These are phyloP conservation scores for Electrona antarctica DNA, from an alignment of 2,113 vertebrate species.

Conservation along the genomic window DNA sequence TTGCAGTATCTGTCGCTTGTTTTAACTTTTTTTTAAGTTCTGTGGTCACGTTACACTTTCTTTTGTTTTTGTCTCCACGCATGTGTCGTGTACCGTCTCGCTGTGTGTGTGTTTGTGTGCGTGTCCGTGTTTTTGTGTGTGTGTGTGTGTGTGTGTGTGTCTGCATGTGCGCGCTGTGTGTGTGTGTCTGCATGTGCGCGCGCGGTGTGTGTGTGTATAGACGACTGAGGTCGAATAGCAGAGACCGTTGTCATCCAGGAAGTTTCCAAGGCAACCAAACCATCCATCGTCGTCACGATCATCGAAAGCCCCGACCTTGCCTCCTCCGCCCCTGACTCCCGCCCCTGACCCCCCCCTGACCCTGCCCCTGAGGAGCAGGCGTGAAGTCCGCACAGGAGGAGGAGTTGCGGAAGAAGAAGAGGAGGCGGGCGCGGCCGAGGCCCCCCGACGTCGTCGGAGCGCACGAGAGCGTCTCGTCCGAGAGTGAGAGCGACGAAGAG, in stretches of 20 bases:
- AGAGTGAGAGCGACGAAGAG: constrained; percentile 94
- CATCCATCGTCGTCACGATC: constrained; percentile 35
- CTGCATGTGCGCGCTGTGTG: no score
- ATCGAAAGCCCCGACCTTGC: constrained; percentile 4
- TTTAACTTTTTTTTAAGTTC: constrained; percentile 67
- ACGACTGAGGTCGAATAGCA: constrained; percentile 92
- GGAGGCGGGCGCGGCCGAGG: neutral
- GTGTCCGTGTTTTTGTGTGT: constrained; percentile 73
- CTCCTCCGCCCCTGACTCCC: neutral
- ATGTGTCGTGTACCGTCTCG: constrained; percentile 70
- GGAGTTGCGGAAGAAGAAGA: constrained; percentile 71
- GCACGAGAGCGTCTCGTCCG: constrained; percentile 85
- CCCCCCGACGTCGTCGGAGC: neutral
- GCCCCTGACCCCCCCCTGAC: neutral
- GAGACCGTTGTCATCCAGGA: constrained; percentile 88
- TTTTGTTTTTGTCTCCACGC: constrained; percentile 79
- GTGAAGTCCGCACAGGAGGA: constrained; percentile 49
- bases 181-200: no score
- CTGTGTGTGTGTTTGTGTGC: constrained; percentile 55
- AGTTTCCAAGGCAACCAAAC: constrained; percentile 82
- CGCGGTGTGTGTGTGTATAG: constrained; percentile 74
- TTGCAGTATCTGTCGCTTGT: constrained; percentile 35
- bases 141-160: constrained; percentile 57
- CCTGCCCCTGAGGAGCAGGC: constrained; percentile 65
- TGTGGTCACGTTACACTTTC: constrained; percentile 75